Conservation (phyloP, 1,140 invertebrate genomes). For the Pseudomyrmex sp. region DNA sequence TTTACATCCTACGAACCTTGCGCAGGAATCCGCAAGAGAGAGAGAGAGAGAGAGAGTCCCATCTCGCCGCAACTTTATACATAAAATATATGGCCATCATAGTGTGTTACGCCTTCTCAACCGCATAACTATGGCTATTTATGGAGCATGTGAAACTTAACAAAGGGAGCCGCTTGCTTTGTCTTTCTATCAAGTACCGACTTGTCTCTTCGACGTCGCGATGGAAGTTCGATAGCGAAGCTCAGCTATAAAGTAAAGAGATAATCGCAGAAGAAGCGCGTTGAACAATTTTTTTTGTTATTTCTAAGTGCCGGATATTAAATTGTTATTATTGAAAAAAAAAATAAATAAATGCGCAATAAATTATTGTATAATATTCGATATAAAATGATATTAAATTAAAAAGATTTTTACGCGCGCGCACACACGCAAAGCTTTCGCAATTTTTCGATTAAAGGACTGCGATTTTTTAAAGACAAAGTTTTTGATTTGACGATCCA, state of each 20-base stretch:
- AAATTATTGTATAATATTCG: neutral
- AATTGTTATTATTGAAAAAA: neutral
- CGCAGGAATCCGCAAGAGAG: slow-evolving; percentile 64
- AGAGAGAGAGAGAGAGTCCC: neutral
- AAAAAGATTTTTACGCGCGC: neutral
- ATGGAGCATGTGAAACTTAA: slow-evolving; percentile 70
- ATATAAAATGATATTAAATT: neutral
- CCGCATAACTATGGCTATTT: slow-evolving; percentile 63
- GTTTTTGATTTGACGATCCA: slow-evolving; percentile 30
- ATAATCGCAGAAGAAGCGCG: neutral
- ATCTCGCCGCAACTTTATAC: slow-evolving; percentile 69
- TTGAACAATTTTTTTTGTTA: neutral
- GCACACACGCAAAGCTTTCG: neutral
- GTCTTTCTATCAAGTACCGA: neutral
- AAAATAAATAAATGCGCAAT: neutral
- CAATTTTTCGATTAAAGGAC: slow-evolving; percentile 5
- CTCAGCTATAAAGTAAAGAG: neutral
- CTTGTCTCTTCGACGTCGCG: neutral
- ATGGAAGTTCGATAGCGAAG: neutral
- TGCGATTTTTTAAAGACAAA: slow-evolving; percentile 15
- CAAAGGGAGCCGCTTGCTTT: slow-evolving; percentile 67
- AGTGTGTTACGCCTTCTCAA: slow-evolving; percentile 75
- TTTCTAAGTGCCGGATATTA: neutral
- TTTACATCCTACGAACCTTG: slow-evolving; percentile 73
- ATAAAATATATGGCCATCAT: slow-evolving; percentile 78